A percentile compares a stretch with the other conserved stretches of the same genome.
Conservation (phyloP, 1,140 invertebrate genomes). For the Heliconius nattereri region DNA sequence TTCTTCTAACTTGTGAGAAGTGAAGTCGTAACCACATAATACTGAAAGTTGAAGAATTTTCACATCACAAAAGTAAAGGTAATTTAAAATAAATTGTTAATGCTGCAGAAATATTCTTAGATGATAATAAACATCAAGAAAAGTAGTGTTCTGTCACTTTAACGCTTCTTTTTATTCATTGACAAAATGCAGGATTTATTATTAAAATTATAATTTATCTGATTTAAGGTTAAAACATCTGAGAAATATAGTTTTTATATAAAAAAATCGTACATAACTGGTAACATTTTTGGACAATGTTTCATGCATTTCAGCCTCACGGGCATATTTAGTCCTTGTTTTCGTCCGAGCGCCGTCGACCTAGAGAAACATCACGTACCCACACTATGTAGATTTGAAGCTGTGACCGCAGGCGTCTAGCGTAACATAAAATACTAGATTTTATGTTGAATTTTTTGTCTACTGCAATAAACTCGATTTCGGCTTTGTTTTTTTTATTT, state of each 20-base stretch:
- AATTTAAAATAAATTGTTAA: no score
- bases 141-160: no score
- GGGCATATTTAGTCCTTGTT: not conserved
- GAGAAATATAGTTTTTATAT: not conserved
- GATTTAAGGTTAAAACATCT: no score
- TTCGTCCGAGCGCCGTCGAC: not conserved
- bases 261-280: not conserved
- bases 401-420: not conserved
- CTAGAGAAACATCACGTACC: constrained; percentile 1
- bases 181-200: no score
- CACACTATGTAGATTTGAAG: not conserved
- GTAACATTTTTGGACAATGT: not conserved
- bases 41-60: not conserved
- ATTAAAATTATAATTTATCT: no score
- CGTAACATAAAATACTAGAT: not conserved
- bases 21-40: not conserved
- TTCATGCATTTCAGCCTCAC: not conserved
- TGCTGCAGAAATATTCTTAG: no score
- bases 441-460: not conserved
- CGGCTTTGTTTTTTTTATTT: no score
- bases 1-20: not conserved
- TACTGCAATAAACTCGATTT: not conserved
- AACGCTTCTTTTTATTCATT: no score
- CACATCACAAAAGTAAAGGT: no score
- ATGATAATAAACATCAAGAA: no score